Base-by-base conservation (phyloP, 2,888 invertebrate genomes). In the Oxystoma pomonae region DNA sequence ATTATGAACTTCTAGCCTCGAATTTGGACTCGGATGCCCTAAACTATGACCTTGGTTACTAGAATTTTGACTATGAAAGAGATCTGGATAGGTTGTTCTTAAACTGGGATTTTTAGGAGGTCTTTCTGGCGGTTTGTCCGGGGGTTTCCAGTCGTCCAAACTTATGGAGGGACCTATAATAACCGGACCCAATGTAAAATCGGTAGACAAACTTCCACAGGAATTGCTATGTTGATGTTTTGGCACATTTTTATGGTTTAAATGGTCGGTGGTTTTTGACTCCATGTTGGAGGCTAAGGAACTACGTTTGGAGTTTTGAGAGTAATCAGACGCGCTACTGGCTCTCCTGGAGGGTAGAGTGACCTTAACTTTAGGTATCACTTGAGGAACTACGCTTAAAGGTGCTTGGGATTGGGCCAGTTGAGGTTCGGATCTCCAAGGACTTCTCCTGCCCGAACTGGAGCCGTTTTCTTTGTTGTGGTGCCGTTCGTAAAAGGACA, bases 401-500 rank as follows among this genome's bases (percentile, higher is more conserved):
- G 72, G 65, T 59, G 70, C 69, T 63, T 73, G 74, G 21, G 75
- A 71, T 68, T 79, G 79, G 1, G 83, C 81, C 9, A 85, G 74
- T 62, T 85, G 85, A 0, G 86, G 86, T 69, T 86, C 86, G 0
- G 86, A 86, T 60, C 84, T 78, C 86, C 86, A 86, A 12, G 82
- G 69, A 72, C 72, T 74, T 50, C 69, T 72, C 60, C 59, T 68
- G 51, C 55, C 51, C 3, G 16, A 16, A 60, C 71, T 67, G 70
- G 76, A 71, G 66, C 70, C 74, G 21, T 73, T 75, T 71, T 65
- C 75, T 71, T 80, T 71, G 12, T 35, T 35, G 65, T 87, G 86
- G 71, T 91, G 90, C 57, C 91, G 82, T 74, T 92, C 91, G 77
- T 92, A 91, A 74, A 90, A 93, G 1, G 90, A 90, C 64, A 91